These are phyloP conservation scores for Brachionus plicatilis DNA, from an alignment of 1,140 invertebrate genomes.

Conservation along the genomic window DNA sequence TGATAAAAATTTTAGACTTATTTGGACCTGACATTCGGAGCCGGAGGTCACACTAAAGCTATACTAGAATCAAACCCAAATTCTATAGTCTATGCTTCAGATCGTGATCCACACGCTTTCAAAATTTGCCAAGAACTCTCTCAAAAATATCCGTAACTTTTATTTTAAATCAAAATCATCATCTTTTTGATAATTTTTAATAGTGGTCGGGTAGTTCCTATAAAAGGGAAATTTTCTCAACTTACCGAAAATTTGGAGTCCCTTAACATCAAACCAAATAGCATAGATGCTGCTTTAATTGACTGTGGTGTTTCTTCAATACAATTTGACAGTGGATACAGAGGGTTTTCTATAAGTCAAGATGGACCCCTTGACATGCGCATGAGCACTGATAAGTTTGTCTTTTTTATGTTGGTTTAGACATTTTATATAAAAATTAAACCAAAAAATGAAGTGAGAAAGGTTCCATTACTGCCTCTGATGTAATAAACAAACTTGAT, in stretches of 20 bases:
- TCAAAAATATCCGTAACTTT: not conserved
- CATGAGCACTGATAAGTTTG: slow-evolving; percentile 73
- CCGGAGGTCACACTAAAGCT: slow-evolving; percentile 33
- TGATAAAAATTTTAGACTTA: not conserved
- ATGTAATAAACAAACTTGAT: slow-evolving; percentile 72
- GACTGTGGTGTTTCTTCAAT: slow-evolving; percentile 69
- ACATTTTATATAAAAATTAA: not conserved
- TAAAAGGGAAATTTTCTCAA: slow-evolving; percentile 28
- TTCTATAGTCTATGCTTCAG: not conserved
- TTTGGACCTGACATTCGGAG: slow-evolving; percentile 40
- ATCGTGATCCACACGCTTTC: slow-evolving; percentile 11
- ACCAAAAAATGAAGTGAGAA: not conserved
- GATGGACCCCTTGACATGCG: slow-evolving; percentile 89
- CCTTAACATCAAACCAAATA: not conserved
- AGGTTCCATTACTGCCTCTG: slow-evolving; percentile 64
- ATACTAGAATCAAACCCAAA: not conserved
- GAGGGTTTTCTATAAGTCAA: slow-evolving; percentile 77
- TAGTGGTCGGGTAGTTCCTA: not conserved
- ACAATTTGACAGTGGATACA: slow-evolving; percentile 73
- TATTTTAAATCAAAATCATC: not conserved
- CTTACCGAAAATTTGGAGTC: not conserved
- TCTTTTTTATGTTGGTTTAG: not conserved
- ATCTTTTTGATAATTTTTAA: not conserved
- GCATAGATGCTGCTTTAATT: not conserved
- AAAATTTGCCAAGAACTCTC: not conserved